phyloP scores from a whole-genome alignment of 1,140 invertebrate species.

The Saxidomus purpurata region DNA sequence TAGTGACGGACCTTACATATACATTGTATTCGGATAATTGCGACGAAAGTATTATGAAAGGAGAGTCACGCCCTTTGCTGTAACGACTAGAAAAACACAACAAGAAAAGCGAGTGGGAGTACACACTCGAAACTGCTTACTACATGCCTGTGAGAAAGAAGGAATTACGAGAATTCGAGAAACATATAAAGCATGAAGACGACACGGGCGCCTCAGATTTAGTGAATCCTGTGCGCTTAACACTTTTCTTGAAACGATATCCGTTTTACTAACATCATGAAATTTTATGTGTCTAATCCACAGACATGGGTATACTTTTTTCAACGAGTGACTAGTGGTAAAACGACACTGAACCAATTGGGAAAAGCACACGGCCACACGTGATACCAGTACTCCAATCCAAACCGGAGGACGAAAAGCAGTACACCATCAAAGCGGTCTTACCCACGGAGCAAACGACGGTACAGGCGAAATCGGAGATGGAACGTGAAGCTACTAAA shows the following conservation, averaged over 20 bases:
- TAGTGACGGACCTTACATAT: not conserved
- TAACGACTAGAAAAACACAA: not conserved
- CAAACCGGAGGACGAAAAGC: not conserved
- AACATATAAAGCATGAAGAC: conserved; percentile 40
- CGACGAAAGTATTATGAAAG: conserved; percentile 19
- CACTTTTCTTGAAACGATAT: not conserved
- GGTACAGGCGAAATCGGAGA: conserved; percentile 59
- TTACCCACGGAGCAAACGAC: conserved; percentile 61
- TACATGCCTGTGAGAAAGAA: not conserved
- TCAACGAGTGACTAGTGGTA: conserved; percentile 14
- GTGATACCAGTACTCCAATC: conserved; percentile 37
- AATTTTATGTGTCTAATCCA: conserved; percentile 54
- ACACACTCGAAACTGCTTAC: not conserved
- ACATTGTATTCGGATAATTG: conserved; percentile 10
- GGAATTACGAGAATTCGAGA: not conserved
- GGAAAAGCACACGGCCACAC: not conserved
- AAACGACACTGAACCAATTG: conserved; percentile 38
- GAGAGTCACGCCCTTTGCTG: not conserved
- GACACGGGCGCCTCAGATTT: not conserved
- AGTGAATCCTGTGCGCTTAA: not conserved
- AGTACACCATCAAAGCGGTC: conserved; percentile 51
- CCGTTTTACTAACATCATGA: not conserved
- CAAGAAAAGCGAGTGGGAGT: not conserved
- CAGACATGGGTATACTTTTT: conserved; percentile 51
- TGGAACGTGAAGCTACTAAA: conserved; percentile 47